These are phyloP conservation scores for Drosophila sproati DNA, from an alignment of 1,140 invertebrate species.

Conservation along the genomic window DNA sequence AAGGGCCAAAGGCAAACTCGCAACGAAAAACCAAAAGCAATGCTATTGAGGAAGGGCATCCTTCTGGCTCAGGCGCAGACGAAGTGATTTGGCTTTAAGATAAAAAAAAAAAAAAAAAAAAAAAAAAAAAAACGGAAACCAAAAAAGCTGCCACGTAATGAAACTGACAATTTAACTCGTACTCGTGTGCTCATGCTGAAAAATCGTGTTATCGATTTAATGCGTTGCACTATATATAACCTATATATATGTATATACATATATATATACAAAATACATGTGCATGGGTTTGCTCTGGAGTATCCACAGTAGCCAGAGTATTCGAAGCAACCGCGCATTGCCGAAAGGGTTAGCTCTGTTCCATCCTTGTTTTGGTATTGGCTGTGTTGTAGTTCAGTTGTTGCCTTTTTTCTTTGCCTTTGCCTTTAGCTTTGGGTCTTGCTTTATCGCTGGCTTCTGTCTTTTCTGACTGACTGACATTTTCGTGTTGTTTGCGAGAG, in stretches of 20 bases:
- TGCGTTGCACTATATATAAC: slow-evolving; percentile 55
- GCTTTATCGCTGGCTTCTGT: slow-evolving; percentile 56
- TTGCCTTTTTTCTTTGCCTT: slow-evolving; percentile 22
- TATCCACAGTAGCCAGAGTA: slow-evolving; percentile 3
- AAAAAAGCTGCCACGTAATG: slow-evolving; percentile 73
- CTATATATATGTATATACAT: neutral
- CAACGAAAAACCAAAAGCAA: neutral
- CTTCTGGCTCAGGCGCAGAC: slow-evolving; percentile 65
- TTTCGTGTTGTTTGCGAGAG: slow-evolving; percentile 49
- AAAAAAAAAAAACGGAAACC: slow-evolving; percentile 20
- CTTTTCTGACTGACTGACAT: slow-evolving; percentile 71
- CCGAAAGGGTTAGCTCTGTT: slow-evolving; percentile 37
- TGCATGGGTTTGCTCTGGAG: neutral
- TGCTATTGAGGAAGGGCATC: neutral
- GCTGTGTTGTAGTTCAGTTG: slow-evolving; percentile 26
- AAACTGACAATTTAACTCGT: slow-evolving; percentile 82
- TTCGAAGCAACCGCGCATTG: slow-evolving; percentile 10
- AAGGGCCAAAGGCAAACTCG: slow-evolving; percentile 9
- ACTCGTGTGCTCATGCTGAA: slow-evolving; percentile 72
- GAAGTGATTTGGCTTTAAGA: slow-evolving; percentile 79
- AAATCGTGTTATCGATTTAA: slow-evolving; percentile 83
- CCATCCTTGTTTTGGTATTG: slow-evolving; percentile 11
- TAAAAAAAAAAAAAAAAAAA: slow-evolving; percentile 17
- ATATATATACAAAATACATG: slow-evolving; percentile 19
- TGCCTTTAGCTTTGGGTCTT: slow-evolving; percentile 38